Percentiles rank a stretch among this genome's conserved stretches.
Conservation (phyloP, 2,113 vertebrate genomes). For the Pristiophorus japonicus region DNA sequence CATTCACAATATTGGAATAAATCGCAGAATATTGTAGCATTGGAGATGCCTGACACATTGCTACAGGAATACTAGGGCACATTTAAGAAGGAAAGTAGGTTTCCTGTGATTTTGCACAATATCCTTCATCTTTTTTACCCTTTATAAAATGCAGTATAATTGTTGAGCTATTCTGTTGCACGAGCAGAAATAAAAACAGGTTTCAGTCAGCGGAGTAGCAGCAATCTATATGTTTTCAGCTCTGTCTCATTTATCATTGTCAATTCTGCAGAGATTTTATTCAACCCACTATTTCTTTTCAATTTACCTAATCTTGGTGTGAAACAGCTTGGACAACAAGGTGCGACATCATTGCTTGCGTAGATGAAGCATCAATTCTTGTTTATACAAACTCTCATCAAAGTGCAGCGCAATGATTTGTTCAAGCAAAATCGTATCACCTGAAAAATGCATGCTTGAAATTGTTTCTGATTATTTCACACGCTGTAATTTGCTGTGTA, state of each 20-base stretch:
- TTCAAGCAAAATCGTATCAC: background rate
- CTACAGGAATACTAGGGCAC: background rate
- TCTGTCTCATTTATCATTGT: conserved; percentile 30
- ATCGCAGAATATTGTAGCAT: background rate
- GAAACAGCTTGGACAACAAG: conserved; percentile 3
- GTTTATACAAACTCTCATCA: conserved; percentile 22
- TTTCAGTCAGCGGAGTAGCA: background rate
- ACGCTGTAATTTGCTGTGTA: background rate
- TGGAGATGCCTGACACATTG: background rate
- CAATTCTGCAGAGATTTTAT: conserved; percentile 19
- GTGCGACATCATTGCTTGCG: background rate
- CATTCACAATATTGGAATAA: background rate
- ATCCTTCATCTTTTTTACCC: background rate
- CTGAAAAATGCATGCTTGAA: conserved; percentile 29
- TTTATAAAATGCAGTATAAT: background rate
- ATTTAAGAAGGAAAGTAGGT: background rate
- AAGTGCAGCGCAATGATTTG: conserved; percentile 3
- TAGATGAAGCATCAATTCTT: background rate
- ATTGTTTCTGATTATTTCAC: conserved; percentile 31
- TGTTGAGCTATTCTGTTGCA: background rate
- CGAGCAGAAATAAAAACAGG: background rate
- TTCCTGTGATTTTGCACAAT: background rate
- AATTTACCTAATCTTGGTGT: conserved; percentile 31
- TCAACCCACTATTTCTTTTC: conserved; percentile 29
- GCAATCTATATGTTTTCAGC: background rate